A percentile compares a stretch with the other conserved stretches of the same genome.
Conservation (phyloP, 2,113 vertebrate species). For the Centropristis striata region DNA sequence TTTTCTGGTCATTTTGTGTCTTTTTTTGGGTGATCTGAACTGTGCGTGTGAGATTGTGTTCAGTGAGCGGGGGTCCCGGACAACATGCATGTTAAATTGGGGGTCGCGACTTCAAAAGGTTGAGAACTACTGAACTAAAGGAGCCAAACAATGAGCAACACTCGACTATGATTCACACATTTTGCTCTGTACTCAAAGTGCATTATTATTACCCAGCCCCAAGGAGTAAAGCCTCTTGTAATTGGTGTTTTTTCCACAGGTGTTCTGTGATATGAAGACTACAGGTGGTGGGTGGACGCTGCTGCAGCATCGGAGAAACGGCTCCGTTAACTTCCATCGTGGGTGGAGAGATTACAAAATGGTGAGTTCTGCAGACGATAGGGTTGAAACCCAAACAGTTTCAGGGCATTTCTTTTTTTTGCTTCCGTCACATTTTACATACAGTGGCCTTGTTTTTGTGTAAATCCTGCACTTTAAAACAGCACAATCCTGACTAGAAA, state of each 20-base stretch:
- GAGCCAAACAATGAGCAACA: not conserved
- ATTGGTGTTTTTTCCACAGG: slow-evolving; percentile 69
- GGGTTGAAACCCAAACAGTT: not conserved
- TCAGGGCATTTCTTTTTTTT: no score
- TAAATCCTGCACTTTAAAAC: no score
- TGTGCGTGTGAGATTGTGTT: no score
- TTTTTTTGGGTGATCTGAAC: no score
- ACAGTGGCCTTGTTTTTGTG: no score
- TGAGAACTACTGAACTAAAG: not conserved
- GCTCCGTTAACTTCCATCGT: slow-evolving; percentile 86
- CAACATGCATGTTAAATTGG: no score
- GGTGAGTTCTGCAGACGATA: slow-evolving; percentile 66
- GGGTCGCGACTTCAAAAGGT: no score
- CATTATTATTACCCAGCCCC: not conserved
- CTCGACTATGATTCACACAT: not conserved
- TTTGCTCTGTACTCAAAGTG: not conserved
- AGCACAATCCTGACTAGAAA: no score
- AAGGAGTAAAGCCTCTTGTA: no score
- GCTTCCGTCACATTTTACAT: no score
- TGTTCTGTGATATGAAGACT: slow-evolving; percentile 89
- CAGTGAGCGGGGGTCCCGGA: no score
- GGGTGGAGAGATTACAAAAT: slow-evolving; percentile 88
- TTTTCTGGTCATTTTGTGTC: no score
- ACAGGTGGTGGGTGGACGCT: slow-evolving; percentile 89
- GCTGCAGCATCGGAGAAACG: slow-evolving; percentile 86